Evolutionary conservation across 2,888 invertebrate genomes (phyloP), one percentile per base, ranked within the genome.

Genomic region (Microplitis deprimator): DNA sequence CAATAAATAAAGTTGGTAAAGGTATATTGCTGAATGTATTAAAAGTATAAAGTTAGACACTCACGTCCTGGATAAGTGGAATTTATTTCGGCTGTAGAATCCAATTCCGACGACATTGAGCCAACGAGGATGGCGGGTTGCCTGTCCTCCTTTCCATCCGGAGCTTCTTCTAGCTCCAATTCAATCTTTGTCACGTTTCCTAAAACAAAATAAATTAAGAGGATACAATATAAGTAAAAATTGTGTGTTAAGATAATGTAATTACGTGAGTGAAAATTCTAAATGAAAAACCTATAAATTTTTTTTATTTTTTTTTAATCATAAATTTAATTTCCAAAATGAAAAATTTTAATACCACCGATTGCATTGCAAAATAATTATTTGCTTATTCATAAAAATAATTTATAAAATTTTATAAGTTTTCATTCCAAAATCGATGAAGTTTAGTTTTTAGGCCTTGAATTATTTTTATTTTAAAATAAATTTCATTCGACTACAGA

Each of bases 181-280:
- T 87, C 87, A 79, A 88, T 88, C 80, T 87, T 86, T 72, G 87
- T 88, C 85, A 88, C 86, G 84, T 84, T 80, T 73, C 84, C 88
- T 77, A 38, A 74, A 60, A 67, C 38, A 65, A 67, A 75, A 68
- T 39, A 67, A 69, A 73, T 75, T 62, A 62, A 77, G 62, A 40
- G 60, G 13, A 75, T 65, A 40, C 3, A 60, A 50, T 50, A 41
- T 61, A 40, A 71, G 6, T 61, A 20, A 20, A 61, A 71, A n/a
- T 16, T 41, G n/a, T n/a, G n/a, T 62, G 62, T 17, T 17, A 62
- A 13, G 17, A 8, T 17, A 62, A 62, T 29, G 29, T 29, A 29
- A 29, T 29, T 29, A 29, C 2, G 29, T 29, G 29, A 29, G 29
- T 29, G 29, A 29, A 29, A 29, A 29, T 29, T 29, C 29, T 29